These are phyloP conservation scores for Hippasteria phrygiana DNA, from an alignment of 53 echinoderm and acorn worm species.

Conservation along the genomic window DNA sequence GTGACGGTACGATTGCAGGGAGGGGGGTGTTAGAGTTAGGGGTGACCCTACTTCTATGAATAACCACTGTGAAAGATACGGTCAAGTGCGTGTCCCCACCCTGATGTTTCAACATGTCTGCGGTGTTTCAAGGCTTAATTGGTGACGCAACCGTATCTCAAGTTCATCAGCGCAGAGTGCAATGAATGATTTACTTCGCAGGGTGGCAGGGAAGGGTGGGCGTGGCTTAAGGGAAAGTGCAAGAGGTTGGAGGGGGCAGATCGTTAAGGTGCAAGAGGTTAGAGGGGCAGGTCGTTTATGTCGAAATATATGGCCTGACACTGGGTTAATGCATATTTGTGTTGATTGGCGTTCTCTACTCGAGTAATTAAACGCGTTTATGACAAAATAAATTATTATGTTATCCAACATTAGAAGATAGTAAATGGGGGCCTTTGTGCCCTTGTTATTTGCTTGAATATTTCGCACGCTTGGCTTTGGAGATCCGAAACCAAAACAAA, in stretches of 20 bases:
- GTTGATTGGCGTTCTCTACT: no score
- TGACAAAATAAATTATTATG: no score
- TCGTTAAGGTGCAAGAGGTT: neutral
- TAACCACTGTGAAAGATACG: neutral
- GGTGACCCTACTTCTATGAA: no score
- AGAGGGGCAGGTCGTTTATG: no score
- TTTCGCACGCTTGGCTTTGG: no score
- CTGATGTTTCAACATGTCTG: slow-evolving; percentile 28
- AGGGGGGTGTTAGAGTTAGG: neutral
- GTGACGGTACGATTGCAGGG: neutral
- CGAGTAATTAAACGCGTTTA: no score
- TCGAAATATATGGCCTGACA: no score
- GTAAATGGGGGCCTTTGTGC: no score
- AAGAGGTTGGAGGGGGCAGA: neutral
- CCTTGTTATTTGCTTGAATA: no score
- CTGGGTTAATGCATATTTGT: no score
- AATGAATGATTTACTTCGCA: neutral
- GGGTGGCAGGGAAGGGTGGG: neutral
- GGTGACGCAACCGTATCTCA: slow-evolving; percentile 53
- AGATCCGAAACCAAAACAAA: no score
- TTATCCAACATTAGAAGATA: no score
- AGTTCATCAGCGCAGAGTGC: slow-evolving; percentile 4
- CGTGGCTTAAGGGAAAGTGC: neutral
- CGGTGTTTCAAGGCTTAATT: slow-evolving; percentile 11
- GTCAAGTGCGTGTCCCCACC: slow-evolving; percentile 25